Percentiles rank a stretch among this genome's conserved stretches.
These are phyloP conservation scores for Albula goreensis DNA, from an alignment of 2,113 vertebrate genomes.

Conservation along the genomic window DNA sequence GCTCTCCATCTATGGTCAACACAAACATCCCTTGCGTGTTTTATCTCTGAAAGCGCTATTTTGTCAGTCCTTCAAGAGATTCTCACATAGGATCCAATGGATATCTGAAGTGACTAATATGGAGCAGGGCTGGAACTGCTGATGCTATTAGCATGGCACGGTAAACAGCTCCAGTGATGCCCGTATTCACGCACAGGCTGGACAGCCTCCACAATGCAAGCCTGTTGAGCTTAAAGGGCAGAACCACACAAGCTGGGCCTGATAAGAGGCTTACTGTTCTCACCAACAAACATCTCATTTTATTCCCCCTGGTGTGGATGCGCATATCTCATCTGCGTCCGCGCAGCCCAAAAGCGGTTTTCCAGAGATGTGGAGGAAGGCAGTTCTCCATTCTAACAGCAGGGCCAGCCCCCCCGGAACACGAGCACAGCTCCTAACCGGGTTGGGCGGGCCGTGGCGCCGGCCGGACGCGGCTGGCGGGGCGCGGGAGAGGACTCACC, in stretches of 20 bases:
- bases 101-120: background rate
- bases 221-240: background rate
- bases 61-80: background rate
- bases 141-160: background rate
- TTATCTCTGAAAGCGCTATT: background rate
- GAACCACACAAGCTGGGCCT: background rate
- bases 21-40: too few species aligned
- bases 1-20: too few species aligned
- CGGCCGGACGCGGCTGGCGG: background rate
- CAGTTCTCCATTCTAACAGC: background rate
- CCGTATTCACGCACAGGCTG: background rate
- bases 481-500: slow-evolving; percentile 67
- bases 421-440: background rate
- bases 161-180: background rate
- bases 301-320: background rate
- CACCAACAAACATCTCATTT: background rate
- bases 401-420: background rate
- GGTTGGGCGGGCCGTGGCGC: too few species aligned
- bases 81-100: background rate
- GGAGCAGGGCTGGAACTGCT: background rate
- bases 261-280: background rate
- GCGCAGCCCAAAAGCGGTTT: background rate
- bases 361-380: background rate
- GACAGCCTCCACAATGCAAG: background rate
- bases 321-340: background rate